Percentiles rank a stretch among this genome's conserved stretches.
phyloP scores from a whole-genome alignment of 2,113 vertebrate species.

The Coturnix japonica region DNA sequence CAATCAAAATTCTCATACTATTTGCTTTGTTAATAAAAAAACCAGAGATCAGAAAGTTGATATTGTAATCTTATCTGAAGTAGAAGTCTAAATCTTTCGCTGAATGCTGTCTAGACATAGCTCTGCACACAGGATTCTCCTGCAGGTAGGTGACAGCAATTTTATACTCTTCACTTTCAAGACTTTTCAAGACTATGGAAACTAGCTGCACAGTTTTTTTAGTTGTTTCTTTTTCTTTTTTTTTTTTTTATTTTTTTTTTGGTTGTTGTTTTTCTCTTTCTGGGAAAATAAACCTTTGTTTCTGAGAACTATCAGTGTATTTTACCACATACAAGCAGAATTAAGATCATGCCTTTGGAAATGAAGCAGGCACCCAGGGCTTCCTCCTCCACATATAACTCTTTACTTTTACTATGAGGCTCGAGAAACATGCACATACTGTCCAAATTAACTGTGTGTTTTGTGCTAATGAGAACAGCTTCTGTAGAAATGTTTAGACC shows the following conservation, averaged over 20 bases:
- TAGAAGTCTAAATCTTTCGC: neutral
- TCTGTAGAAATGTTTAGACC: neutral
- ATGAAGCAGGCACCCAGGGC: neutral
- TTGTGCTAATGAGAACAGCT: neutral
- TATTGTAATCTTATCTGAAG: neutral
- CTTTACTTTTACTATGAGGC: neutral
- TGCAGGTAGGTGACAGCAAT: neutral
- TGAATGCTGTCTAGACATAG: neutral
- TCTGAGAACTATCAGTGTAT: neutral
- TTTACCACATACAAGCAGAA: neutral
- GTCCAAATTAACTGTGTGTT: neutral
- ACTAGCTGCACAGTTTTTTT: neutral
- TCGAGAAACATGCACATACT: neutral
- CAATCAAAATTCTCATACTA: neutral
- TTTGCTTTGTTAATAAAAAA: neutral
- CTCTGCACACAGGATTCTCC: neutral
- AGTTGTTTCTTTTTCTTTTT: no score
- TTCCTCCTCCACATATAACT: fast-evolving
- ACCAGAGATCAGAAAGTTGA: neutral
- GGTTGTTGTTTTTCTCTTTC: neutral
- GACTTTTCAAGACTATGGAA: neutral
- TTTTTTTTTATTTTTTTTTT: no score
- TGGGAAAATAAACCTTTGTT: neutral
- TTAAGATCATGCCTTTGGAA: neutral
- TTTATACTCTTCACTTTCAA: neutral